Evolutionary conservation across 2,888 invertebrate genomes (phyloP).

Genomic region (Omphaloscelis lunosa): DNA sequence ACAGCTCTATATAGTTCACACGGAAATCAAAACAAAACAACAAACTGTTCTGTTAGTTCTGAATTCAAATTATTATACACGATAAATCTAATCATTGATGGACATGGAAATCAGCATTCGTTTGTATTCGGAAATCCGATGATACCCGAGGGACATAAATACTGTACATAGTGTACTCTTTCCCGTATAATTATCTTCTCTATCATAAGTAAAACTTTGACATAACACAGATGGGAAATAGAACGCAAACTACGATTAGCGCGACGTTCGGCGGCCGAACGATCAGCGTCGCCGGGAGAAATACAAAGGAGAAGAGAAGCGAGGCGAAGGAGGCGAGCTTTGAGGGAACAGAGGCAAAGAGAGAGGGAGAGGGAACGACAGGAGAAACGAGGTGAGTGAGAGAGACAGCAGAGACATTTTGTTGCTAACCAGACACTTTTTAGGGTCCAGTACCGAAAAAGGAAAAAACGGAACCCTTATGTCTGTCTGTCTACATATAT

Average conservation of each 20-base stretch:
- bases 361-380: constrained; percentile 67
- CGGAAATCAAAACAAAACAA: too few relatives aligned
- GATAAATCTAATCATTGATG: too few relatives aligned
- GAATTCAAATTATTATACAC: too few relatives aligned
- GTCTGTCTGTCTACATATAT: too few relatives aligned
- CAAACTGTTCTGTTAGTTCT: too few relatives aligned
- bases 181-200: neutral
- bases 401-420: neutral
- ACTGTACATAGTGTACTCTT: neutral
- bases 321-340: constrained; percentile 72
- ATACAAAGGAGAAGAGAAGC: constrained; percentile 79
- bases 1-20: too few relatives aligned
- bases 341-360: constrained; percentile 68
- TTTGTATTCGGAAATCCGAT: too few relatives aligned
- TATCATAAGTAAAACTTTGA: neutral
- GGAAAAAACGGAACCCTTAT: too few relatives aligned
- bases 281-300: constrained; percentile 81
- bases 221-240: constrained; percentile 94
- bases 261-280: constrained; percentile 84
- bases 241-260: constrained; percentile 97
- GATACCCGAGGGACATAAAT: too few relatives aligned
- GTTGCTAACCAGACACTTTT: too few relatives aligned
- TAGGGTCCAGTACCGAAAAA: too few relatives aligned
- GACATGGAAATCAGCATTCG: too few relatives aligned
- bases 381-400: constrained; percentile 57